phyloP scores from a whole-genome alignment of 2,888 invertebrate species.

The Drosophila testacea region DNA sequence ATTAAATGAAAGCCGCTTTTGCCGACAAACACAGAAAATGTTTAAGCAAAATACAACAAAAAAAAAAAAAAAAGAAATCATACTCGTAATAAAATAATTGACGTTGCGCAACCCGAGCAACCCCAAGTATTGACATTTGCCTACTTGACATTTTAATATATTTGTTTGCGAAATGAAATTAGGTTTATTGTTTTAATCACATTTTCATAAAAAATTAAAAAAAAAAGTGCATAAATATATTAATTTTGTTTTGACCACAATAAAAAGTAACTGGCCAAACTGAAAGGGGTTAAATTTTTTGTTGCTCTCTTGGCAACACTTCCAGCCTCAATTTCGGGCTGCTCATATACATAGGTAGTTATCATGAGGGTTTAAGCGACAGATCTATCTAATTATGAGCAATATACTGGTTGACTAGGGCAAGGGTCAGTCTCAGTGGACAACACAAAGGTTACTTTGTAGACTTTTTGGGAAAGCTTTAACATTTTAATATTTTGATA shows the following conservation, averaged over 20 bases:
- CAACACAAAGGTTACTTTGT: background rate
- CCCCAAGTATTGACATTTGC: constrained; percentile 73
- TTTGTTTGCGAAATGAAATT: constrained; percentile 65
- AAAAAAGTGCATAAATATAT: background rate
- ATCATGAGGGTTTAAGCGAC: constrained; percentile 6
- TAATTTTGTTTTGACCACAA: constrained; percentile 51
- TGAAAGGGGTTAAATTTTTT: constrained; percentile 71
- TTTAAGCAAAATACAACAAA: constrained; percentile 19
- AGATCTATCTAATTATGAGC: constrained; percentile 10
- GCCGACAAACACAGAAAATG: constrained; percentile 49
- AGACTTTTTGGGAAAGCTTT: background rate
- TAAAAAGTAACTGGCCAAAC: constrained; percentile 45
- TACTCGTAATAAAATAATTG: constrained; percentile 70
- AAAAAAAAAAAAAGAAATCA: constrained; percentile 46
- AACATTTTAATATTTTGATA: background rate
- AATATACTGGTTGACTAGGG: background rate
- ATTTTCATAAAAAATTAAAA: constrained; percentile 50
- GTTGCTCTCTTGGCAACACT: constrained; percentile 56
- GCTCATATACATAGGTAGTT: constrained; percentile 16
- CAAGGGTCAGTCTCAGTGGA: background rate
- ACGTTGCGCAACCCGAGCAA: constrained; percentile 41
- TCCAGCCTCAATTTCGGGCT: constrained; percentile 6
- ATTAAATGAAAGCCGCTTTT: constrained; percentile 54
- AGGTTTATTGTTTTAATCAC: constrained; percentile 42
- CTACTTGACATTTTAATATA: constrained; percentile 77